Evolutionary conservation across 2,113 vertebrate genomes (phyloP).

Genomic region (Hypanus sabinus): DNA sequence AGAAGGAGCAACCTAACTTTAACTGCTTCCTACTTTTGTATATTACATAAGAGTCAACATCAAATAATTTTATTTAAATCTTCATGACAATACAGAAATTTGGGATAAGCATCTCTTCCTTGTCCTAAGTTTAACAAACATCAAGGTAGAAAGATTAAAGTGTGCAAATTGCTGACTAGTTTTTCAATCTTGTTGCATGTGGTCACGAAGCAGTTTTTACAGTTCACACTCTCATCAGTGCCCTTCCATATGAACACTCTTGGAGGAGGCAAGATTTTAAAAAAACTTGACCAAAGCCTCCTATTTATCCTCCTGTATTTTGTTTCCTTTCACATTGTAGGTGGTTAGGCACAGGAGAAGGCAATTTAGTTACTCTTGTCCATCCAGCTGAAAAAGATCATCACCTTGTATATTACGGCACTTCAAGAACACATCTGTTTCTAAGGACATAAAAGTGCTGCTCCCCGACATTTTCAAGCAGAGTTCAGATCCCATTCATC

Average conservation of each 20-base stretch:
- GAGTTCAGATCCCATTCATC: too few relatives aligned
- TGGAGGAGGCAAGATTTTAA: too few relatives aligned
- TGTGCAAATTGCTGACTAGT: not conserved
- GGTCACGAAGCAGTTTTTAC: not conserved
- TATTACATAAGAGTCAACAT: not conserved
- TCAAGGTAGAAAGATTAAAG: not conserved
- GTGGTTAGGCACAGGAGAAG: not conserved
- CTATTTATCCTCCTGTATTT: too few relatives aligned
- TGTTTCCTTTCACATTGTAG: not conserved
- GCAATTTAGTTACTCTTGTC: not conserved
- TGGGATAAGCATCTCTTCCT: not conserved
- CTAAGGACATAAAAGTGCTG: too few relatives aligned
- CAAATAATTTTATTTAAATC: not conserved
- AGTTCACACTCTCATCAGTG: too few relatives aligned
- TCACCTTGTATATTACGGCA: too few relatives aligned
- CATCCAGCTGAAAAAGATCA: not conserved
- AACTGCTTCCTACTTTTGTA: too few relatives aligned
- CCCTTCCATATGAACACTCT: too few relatives aligned
- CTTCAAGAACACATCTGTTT: too few relatives aligned
- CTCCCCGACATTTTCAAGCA: too few relatives aligned
- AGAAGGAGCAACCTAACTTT: not conserved
- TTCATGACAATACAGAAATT: not conserved
- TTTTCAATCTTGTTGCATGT: not conserved
- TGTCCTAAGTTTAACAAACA: not conserved
- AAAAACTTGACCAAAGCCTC: too few relatives aligned